These are phyloP conservation scores for Crypturellus tataupa DNA, from an alignment of 2,797 vertebrate species.

Conservation along the genomic window DNA sequence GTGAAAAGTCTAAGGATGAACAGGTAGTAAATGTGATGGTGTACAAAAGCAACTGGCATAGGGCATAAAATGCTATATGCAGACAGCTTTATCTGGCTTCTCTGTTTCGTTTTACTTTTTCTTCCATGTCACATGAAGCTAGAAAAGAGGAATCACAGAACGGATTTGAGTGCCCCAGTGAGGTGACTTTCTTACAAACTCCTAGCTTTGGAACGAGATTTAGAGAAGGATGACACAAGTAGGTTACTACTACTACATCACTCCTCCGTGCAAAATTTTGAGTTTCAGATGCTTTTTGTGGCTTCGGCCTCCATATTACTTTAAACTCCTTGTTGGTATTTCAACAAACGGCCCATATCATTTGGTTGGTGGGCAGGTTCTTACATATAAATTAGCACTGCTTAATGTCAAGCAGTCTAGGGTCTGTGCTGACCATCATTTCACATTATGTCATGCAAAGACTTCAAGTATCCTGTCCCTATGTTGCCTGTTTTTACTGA, in stretches of 20 bases:
- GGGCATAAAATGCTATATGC: neutral
- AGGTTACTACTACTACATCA: neutral
- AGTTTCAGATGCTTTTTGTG: neutral
- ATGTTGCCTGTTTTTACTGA: conserved; percentile 80
- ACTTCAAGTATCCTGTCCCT: conserved; percentile 71
- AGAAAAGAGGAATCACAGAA: neutral
- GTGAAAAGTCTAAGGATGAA: neutral
- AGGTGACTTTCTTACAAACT: neutral
- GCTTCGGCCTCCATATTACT: neutral
- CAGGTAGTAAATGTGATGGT: neutral
- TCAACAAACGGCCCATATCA: conserved; percentile 60
- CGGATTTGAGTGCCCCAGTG: neutral
- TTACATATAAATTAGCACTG: conserved; percentile 70
- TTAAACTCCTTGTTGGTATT: conserved; percentile 33
- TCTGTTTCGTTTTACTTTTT: neutral
- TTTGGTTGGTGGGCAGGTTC: conserved; percentile 68
- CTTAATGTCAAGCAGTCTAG: conserved; percentile 73
- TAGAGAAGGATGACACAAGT: neutral
- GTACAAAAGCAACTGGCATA: neutral
- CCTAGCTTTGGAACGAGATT: neutral
- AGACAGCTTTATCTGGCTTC: neutral
- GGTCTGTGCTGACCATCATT: conserved; percentile 80
- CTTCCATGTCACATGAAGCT: neutral
- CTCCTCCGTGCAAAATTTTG: neutral
- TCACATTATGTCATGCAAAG: conserved; percentile 72